Evolutionary conservation across 2,888 invertebrate species (phyloP).

Genomic region (Xestia rhomboidea): DNA sequence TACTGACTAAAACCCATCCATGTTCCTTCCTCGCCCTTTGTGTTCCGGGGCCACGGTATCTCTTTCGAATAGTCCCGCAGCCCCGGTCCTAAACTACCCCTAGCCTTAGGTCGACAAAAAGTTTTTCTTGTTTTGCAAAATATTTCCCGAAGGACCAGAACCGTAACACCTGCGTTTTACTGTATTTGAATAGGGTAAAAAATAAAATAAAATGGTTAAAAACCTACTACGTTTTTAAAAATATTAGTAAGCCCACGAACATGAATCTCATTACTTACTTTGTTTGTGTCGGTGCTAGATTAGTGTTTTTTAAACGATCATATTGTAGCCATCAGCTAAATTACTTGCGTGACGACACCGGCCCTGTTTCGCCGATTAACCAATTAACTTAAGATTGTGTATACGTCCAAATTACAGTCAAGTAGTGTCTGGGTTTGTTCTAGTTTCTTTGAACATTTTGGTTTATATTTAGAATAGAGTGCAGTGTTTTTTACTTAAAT

Average conservation of each 20-base stretch:
- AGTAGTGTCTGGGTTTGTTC: not conserved
- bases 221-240: constrained; percentile 9
- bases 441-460: not conserved
- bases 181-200: too few relatives aligned
- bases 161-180: too few relatives aligned
- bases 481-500: not conserved
- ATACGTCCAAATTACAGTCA: constrained; percentile 41
- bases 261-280: constrained; percentile 35
- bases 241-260: not conserved
- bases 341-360: constrained; percentile 41
- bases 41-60: too few relatives aligned
- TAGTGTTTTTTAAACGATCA: constrained; percentile 60
- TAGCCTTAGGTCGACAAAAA: too few relatives aligned
- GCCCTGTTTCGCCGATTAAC: constrained; percentile 45
- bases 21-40: too few relatives aligned
- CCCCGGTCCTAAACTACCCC: too few relatives aligned
- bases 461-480: constrained; percentile 38
- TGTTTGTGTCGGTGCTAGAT: constrained; percentile 14
- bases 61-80: too few relatives aligned
- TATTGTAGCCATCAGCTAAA: constrained; percentile 56
- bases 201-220: not conserved
- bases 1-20: too few relatives aligned
- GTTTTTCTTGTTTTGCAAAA: too few relatives aligned
- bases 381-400: constrained; percentile 60
- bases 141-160: too few relatives aligned